Evolutionary conservation across 2,113 vertebrate genomes (phyloP).

Genomic region (Narcine bancroftii): DNA sequence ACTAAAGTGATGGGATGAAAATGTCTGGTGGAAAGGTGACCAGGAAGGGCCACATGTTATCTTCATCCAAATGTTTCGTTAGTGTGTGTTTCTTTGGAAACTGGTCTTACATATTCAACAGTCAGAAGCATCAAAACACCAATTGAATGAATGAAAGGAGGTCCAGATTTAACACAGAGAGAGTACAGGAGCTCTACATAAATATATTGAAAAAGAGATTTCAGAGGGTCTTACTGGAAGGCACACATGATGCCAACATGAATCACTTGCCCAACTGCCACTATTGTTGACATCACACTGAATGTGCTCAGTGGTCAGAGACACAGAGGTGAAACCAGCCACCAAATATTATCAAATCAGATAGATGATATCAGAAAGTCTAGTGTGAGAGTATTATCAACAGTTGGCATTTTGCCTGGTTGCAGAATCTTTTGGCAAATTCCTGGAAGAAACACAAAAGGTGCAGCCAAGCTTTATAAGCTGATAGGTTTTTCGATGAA

Average conservation of each 20-base stretch:
- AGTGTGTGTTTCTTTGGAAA: background rate
- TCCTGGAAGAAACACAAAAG: background rate
- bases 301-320: background rate
- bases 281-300: background rate
- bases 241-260: background rate
- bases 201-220: background rate
- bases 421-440: background rate
- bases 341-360: background rate
- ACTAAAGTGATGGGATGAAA: no score
- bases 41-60: background rate
- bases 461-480: background rate
- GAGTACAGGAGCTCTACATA: background rate
- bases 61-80: background rate
- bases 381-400: background rate
- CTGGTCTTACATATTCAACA: background rate
- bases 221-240: background rate
- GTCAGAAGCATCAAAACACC: background rate
- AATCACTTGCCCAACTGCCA: background rate
- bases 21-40: background rate
- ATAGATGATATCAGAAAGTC: background rate
- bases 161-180: background rate
- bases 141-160: background rate
- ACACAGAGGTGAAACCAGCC: background rate
- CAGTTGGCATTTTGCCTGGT: background rate
- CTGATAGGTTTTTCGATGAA: background rate